A percentile compares a stretch with the other conserved stretches of the same genome.
Evolutionary conservation across 1,140 invertebrate genomes (phyloP).

Genomic region (Calephelis nemesis): DNA sequence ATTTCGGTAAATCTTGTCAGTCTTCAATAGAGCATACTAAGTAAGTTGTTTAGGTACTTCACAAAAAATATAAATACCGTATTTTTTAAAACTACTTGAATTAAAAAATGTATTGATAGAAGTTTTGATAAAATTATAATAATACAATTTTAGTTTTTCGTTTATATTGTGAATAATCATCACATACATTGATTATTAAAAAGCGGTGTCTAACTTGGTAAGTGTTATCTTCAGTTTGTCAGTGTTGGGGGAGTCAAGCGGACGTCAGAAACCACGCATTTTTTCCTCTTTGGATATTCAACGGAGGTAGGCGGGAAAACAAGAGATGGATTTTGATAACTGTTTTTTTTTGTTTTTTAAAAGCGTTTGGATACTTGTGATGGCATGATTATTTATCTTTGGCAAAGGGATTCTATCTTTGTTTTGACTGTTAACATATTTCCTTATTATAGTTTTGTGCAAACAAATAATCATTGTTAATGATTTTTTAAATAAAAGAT

Average conservation of each 20-base stretch:
- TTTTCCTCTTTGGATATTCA: constrained; percentile 76
- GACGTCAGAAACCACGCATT: constrained; percentile 71
- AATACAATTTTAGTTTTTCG: too few species aligned
- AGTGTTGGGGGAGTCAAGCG: constrained; percentile 66
- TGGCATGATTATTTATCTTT: constrained; percentile 14
- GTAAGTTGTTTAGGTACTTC: too few species aligned
- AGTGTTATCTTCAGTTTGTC: constrained; percentile 59
- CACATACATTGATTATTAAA: neutral
- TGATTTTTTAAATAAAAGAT: too few species aligned
- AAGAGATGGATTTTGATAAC: constrained; percentile 20
- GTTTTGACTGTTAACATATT: too few species aligned
- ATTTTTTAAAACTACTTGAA: too few species aligned
- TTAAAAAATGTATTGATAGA: too few species aligned
- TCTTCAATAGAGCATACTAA: too few species aligned
- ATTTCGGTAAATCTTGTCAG: too few species aligned
- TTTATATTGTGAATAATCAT: too few species aligned
- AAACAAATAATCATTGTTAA: too few species aligned
- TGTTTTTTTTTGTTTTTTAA: constrained; percentile 36
- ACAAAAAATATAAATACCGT: too few species aligned
- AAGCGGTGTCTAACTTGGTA: constrained; percentile 25
- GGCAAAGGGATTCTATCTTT: neutral
- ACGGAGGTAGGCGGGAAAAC: constrained; percentile 60
- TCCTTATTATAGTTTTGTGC: neutral
- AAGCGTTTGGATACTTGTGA: constrained; percentile 36
- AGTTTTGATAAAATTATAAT: too few species aligned